Evolutionary conservation across 2,797 vertebrate species (phyloP).

Genomic region (Tarsius wallacei): DNA sequence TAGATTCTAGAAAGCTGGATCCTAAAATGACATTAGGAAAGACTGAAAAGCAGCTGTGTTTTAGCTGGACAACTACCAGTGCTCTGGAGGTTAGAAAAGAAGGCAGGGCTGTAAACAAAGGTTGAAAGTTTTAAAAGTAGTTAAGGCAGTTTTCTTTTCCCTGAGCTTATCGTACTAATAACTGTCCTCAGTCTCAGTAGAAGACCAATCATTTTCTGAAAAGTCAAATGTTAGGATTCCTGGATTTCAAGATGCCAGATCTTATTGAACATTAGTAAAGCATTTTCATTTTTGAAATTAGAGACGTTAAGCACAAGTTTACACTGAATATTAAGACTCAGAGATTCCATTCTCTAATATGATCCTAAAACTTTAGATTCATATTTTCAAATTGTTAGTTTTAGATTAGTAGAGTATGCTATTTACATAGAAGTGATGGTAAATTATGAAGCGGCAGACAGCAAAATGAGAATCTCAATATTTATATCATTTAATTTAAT

Average conservation of each 20-base stretch:
- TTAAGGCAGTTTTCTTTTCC: no score
- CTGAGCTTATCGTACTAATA: fast-evolving
- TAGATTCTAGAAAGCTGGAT: neutral
- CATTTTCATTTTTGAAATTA: neutral
- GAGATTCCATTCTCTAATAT: neutral
- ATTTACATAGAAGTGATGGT: fast-evolving
- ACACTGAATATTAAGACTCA: fast-evolving
- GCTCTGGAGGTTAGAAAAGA: neutral
- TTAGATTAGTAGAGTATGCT: neutral
- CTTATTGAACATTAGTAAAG: neutral
- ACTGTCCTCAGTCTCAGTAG: neutral
- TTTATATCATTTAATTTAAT: neutral
- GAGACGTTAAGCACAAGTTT: neutral
- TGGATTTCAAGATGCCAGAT: no score
- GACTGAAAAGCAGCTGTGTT: fast-evolving
- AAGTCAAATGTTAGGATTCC: no score
- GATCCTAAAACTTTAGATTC: neutral
- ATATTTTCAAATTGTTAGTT: neutral
- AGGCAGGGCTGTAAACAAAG: neutral
- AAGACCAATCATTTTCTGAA: neutral
- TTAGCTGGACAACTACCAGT: neutral
- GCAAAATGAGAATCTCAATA: fast-evolving
- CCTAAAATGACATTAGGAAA: neutral
- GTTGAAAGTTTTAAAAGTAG: neutral
- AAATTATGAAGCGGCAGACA: fast-evolving